Evolutionary conservation across 1,140 invertebrate species (phyloP).

Genomic region (Anastrepha obliqua): DNA sequence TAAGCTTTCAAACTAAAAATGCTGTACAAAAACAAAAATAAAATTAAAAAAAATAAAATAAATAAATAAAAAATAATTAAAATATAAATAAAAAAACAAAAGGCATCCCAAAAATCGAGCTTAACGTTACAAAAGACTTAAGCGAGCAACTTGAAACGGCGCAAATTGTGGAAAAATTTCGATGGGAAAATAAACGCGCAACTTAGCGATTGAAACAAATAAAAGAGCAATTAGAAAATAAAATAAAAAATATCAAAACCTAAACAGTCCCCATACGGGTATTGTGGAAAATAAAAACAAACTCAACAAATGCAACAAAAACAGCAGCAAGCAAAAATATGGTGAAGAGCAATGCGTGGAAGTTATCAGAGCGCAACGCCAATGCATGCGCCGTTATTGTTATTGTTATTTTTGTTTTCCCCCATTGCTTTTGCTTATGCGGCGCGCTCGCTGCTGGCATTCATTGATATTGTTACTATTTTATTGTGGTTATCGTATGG

Average conservation of each 20-base stretch:
- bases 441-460: conserved; percentile 25
- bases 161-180: not conserved
- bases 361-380: conserved; percentile 49
- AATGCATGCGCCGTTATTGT: conserved; percentile 6
- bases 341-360: not conserved
- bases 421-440: conserved; percentile 46
- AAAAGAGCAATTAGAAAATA: not conserved
- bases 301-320: conserved; percentile 1
- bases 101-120: no score
- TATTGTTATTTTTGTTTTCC: not conserved
- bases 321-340: not conserved
- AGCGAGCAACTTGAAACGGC: not conserved
- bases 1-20: no score
- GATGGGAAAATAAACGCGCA: not conserved
- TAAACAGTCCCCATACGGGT: not conserved
- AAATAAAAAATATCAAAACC: not conserved
- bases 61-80: no score
- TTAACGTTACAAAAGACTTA: not conserved
- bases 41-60: no score
- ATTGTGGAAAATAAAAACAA: not conserved
- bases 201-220: not conserved
- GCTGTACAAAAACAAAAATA: no score
- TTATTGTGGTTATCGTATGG: not conserved
- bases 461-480: conserved; percentile 26
- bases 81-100: no score